Conservation (phyloP, 2,113 vertebrate species). For the Misgurnus anguillicaudatus region DNA sequence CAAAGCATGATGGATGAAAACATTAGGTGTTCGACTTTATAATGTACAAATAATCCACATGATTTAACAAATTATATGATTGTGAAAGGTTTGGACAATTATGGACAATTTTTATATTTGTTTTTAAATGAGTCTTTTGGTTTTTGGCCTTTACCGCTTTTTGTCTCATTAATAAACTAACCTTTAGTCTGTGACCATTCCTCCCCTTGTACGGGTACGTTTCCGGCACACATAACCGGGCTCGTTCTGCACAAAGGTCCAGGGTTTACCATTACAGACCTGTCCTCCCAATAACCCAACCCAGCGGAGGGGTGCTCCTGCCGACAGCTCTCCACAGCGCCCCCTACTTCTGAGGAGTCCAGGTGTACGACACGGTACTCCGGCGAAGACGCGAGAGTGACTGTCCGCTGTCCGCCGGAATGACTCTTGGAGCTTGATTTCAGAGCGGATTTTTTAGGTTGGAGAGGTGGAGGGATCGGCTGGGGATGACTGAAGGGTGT, state of each 20-base stretch:
- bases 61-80: no score
- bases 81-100: no score
- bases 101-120: no score
- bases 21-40: not conserved
- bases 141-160: no score
- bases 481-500: not conserved
- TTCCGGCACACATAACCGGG: constrained; percentile 17
- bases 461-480: constrained; percentile 11
- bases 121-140: no score
- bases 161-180: constrained; percentile 16
- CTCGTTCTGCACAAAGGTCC: not conserved
- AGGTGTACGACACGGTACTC: constrained; percentile 40
- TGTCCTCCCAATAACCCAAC: constrained; percentile 26
- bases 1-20: not conserved
- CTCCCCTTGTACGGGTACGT: not conserved
- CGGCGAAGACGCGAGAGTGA: constrained; percentile 44
- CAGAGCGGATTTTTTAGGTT: constrained; percentile 48
- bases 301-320: constrained; percentile 28
- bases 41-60: not conserved
- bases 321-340: constrained; percentile 5
- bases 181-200: constrained; percentile 42
- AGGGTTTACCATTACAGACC: constrained; percentile 11
- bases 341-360: constrained; percentile 25
- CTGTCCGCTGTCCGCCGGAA: constrained; percentile 30
- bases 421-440: constrained; percentile 38